Evolutionary conservation across 2,888 invertebrate species (phyloP).

Genomic region (Chymomyza procnemis): DNA sequence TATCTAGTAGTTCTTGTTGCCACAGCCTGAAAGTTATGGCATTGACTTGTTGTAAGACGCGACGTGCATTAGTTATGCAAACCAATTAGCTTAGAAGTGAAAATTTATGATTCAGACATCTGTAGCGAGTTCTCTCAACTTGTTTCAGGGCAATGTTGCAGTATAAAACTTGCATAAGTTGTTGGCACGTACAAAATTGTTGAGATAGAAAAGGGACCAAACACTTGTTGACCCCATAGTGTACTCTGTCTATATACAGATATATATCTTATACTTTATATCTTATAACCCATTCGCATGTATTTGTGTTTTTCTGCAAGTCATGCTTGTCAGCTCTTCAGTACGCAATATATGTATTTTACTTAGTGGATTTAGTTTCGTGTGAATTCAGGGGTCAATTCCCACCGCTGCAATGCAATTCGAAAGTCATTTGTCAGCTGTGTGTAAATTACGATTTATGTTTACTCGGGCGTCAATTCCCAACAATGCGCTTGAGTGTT

Average conservation of each 20-base stretch:
- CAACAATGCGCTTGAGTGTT: too few species aligned
- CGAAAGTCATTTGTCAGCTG: too few species aligned
- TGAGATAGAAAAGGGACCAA: background rate
- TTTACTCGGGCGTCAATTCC: too few species aligned
- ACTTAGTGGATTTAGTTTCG: too few species aligned
- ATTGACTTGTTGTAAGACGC: background rate
- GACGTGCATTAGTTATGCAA: background rate
- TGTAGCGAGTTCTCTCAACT: background rate
- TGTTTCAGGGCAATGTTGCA: background rate
- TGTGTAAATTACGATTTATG: too few species aligned
- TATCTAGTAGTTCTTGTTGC: background rate
- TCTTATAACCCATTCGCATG: too few species aligned
- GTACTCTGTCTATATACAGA: too few species aligned
- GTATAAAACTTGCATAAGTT: background rate
- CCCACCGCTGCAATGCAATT: too few species aligned
- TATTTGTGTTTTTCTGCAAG: too few species aligned
- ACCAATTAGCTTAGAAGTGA: conserved; percentile 1
- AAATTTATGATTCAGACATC: background rate
- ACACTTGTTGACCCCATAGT: conserved; percentile 43
- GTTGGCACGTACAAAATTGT: background rate
- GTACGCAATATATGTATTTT: too few species aligned
- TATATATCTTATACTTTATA: background rate
- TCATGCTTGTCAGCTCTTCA: too few species aligned
- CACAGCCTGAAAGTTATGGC: background rate
- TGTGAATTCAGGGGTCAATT: too few species aligned